These are phyloP conservation scores for Chironex yamaguchii DNA, from an alignment of 30 jellyfish, hydroid and myxozoan species.

Conservation along the genomic window DNA sequence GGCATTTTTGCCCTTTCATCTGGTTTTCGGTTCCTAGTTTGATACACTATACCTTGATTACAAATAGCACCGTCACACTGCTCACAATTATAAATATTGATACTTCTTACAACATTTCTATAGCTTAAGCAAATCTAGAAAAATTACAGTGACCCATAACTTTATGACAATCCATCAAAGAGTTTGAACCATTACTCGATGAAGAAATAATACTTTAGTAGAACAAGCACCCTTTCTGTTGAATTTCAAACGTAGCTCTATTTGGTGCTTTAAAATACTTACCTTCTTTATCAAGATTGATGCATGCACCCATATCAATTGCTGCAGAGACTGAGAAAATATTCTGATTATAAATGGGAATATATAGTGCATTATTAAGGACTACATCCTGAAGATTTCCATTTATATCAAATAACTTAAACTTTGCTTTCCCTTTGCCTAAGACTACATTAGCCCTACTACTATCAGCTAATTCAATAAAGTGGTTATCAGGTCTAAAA, in stretches of 20 bases:
- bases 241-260: slow-evolving; percentile 22
- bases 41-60: neutral
- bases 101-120: neutral
- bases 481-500: slow-evolving; percentile 18
- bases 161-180: no score
- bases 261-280: neutral
- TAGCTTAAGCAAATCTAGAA: neutral
- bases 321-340: slow-evolving; percentile 39
- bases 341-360: slow-evolving; percentile 1
- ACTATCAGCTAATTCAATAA: slow-evolving; percentile 76
- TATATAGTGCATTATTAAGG: neutral
- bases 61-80: neutral
- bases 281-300: neutral
- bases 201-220: neutral
- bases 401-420: neutral
- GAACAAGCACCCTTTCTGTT: slow-evolving; percentile 8
- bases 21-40: slow-evolving; percentile 19
- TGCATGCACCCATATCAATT: neutral
- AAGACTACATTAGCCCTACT: slow-evolving; percentile 25
- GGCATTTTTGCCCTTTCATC: slow-evolving; percentile 30
- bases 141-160: slow-evolving; percentile 4
- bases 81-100: neutral
- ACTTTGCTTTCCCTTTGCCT: slow-evolving; percentile 32
- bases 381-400: slow-evolving; percentile 34
- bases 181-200: neutral